Conservation (phyloP, 2,797 vertebrate species). For the Naso thynnoides region DNA sequence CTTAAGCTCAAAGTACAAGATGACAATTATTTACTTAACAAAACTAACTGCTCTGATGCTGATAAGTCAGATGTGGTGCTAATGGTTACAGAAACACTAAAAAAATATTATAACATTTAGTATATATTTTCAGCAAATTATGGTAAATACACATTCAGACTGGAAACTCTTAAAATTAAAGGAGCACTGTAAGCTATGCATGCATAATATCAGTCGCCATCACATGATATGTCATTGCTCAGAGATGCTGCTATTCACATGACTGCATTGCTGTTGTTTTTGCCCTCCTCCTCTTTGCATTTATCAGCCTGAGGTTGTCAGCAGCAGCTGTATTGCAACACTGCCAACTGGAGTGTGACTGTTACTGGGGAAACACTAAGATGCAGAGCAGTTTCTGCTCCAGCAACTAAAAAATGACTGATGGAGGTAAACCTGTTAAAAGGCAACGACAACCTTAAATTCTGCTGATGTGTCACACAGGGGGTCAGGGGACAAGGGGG, state of each 20-base stretch:
- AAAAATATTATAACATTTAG: background rate
- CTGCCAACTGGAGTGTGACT: conserved; percentile 44
- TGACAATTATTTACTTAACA: too few species aligned
- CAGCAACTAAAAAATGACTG: background rate
- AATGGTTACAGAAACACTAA: background rate
- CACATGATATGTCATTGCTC: conserved; percentile 26
- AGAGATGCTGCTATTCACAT: conserved; percentile 38
- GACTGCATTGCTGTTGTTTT: conserved; percentile 21
- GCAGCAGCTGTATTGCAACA: conserved; percentile 29
- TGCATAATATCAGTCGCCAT: background rate
- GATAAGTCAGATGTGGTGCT: background rate
- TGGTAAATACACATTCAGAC: background rate
- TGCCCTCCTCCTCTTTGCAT: background rate
- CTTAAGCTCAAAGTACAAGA: too few species aligned
- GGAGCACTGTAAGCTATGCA: background rate
- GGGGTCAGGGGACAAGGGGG: background rate
- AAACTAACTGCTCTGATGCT: background rate
- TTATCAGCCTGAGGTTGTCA: conserved; percentile 29
- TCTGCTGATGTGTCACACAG: background rate
- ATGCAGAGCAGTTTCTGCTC: background rate
- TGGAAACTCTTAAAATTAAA: background rate
- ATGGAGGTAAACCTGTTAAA: background rate
- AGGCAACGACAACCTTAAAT: background rate
- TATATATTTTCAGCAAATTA: too few species aligned
- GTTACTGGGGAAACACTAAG: conserved; percentile 36